Conservation (phyloP, 2,113 vertebrate genomes). For the Archilochus colubris region DNA sequence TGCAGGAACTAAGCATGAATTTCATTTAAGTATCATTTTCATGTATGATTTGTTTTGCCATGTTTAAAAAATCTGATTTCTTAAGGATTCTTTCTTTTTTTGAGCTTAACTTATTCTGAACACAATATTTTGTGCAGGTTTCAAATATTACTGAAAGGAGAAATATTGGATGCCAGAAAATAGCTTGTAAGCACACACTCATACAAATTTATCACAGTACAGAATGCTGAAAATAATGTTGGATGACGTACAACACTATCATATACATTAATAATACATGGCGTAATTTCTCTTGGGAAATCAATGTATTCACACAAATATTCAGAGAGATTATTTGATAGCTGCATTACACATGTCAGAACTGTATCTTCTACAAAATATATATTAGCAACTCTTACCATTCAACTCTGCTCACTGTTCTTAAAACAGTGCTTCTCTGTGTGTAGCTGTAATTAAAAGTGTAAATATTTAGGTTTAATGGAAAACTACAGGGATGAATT, state of each 20-base stretch:
- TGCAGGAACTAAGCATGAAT: not conserved
- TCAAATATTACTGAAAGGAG: not conserved
- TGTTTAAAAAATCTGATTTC: not conserved
- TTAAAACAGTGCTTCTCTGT: not conserved
- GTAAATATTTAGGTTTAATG: not conserved
- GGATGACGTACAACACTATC: not conserved
- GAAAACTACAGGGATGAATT: not conserved
- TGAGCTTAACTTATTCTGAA: not conserved
- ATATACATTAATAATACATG: not conserved
- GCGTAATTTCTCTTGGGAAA: not conserved
- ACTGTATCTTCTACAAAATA: not conserved
- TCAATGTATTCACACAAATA: not conserved
- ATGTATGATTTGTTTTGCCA: not conserved
- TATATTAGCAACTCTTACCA: not conserved
- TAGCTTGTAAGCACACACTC: not conserved
- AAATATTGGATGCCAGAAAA: not conserved
- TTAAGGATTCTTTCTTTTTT: not conserved
- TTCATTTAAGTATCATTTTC: not conserved
- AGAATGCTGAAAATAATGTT: not conserved
- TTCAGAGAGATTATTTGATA: not conserved
- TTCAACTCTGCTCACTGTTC: not conserved
- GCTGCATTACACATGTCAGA: not conserved
- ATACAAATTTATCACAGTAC: not conserved
- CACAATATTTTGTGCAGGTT: not conserved
- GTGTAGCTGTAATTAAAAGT: not conserved